phyloP scores from a whole-genome alignment of 2,113 vertebrate species.

The Platysternon megacephalum region DNA sequence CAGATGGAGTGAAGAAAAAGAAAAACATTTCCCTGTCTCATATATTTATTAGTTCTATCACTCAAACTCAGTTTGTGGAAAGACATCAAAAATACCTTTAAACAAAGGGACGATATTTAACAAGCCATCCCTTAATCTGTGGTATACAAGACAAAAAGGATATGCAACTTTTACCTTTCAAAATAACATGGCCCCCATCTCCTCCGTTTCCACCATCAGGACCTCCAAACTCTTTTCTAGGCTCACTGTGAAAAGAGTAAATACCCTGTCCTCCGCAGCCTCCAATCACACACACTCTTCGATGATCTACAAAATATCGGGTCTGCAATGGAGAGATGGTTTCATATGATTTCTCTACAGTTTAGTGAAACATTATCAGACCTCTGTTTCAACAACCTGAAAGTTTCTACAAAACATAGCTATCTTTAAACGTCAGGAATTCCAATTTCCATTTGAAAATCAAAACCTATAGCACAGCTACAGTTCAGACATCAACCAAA shows the following conservation, averaged over 20 bases:
- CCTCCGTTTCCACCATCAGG: slow-evolving; percentile 96
- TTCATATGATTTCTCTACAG: background rate
- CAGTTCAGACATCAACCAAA: background rate
- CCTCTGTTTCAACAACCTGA: background rate
- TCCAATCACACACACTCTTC: slow-evolving; percentile 84
- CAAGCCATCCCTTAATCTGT: background rate
- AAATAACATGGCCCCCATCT: slow-evolving; percentile 87
- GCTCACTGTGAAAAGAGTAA: slow-evolving; percentile 91
- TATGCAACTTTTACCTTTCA: slow-evolving; percentile 83
- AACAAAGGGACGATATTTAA: accelerated
- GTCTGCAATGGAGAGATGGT: slow-evolving; percentile 77
- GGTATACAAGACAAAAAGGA: background rate
- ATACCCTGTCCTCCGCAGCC: slow-evolving; percentile 87
- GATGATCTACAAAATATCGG: slow-evolving; percentile 88
- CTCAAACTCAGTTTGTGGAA: background rate
- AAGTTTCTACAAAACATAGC: background rate
- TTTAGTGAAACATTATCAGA: background rate
- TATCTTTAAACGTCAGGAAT: background rate
- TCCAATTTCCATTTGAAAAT: background rate
- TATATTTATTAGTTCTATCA: background rate
- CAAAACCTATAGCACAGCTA: background rate
- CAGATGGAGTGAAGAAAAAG: background rate
- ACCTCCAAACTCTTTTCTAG: slow-evolving; percentile 94
- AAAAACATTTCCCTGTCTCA: background rate
- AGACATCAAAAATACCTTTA: background rate